These are phyloP conservation scores for Pachyramphus minor DNA, from an alignment of 2,113 vertebrate species.

Conservation along the genomic window DNA sequence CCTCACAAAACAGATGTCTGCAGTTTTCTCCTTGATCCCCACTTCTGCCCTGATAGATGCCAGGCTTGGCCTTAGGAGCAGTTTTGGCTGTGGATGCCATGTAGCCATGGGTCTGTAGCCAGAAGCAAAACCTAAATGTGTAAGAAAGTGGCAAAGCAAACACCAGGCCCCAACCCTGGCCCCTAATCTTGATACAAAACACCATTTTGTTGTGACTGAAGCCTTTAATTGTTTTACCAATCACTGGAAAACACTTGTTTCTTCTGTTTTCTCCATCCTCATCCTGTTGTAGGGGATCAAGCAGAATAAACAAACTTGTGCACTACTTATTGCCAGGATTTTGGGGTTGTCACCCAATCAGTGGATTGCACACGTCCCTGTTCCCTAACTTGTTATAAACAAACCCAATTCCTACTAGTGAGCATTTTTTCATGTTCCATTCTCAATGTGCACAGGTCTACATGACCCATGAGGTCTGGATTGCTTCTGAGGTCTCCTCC, in stretches of 20 bases:
- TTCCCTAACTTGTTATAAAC: background rate
- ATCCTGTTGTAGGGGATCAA: background rate
- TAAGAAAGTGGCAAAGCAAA: background rate
- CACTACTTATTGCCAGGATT: background rate
- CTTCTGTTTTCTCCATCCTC: background rate
- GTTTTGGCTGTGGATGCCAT: background rate
- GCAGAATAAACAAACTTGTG: background rate
- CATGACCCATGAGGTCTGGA: background rate
- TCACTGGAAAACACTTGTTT: background rate
- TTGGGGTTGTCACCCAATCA: background rate
- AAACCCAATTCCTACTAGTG: background rate
- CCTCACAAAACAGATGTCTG: background rate
- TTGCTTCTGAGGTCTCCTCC: background rate
- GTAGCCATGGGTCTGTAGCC: background rate
- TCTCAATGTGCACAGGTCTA: background rate
- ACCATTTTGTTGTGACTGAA: background rate
- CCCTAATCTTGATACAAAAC: background rate
- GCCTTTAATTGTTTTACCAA: background rate
- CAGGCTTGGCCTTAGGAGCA: background rate
- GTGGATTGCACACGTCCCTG: background rate
- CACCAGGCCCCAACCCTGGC: too few relatives aligned
- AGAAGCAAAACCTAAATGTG: background rate
- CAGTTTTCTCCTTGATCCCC: background rate
- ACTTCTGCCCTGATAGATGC: background rate
- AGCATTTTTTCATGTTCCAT: background rate